Conservation (phyloP, 1,140 invertebrate genomes). For the Drosophila navojoa region DNA sequence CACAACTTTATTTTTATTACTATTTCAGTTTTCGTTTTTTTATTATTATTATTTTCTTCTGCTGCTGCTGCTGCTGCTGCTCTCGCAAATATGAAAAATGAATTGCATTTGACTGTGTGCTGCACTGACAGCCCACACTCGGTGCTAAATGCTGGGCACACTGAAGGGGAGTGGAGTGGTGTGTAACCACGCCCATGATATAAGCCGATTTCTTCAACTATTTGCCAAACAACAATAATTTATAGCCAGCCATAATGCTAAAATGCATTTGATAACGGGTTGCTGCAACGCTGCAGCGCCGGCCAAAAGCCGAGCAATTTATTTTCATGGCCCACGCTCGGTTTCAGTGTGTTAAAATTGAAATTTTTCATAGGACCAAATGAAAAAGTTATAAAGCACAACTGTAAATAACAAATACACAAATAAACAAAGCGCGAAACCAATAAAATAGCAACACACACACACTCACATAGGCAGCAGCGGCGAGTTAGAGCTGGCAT, state of each 20-base stretch:
- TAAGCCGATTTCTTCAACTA: constrained; percentile 75
- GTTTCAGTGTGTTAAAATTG: constrained; percentile 65
- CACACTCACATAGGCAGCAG: constrained; percentile 8
- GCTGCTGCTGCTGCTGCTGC: background rate
- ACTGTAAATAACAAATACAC: constrained; percentile 71
- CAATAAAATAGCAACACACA: constrained; percentile 56
- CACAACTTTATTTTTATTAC: constrained; percentile 36
- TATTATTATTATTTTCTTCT: background rate
- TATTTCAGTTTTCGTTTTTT: constrained; percentile 35
- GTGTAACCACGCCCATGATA: constrained; percentile 26
- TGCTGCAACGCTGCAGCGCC: constrained; percentile 15
- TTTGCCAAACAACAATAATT: constrained; percentile 73
- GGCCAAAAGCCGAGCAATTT: constrained; percentile 57
- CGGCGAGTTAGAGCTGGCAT: no score
- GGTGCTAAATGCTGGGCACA: constrained; percentile 33
- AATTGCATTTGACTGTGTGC: constrained; percentile 65
- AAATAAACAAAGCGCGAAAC: constrained; percentile 58
- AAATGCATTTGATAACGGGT: constrained; percentile 75
- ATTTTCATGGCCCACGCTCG: constrained; percentile 22
- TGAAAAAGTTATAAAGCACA: constrained; percentile 70
- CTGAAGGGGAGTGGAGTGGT: background rate
- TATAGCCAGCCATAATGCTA: constrained; percentile 68
- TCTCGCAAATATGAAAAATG: constrained; percentile 76
- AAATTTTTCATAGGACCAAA: constrained; percentile 51
- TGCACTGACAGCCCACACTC: constrained; percentile 48